These are phyloP conservation scores for Platorchestia sp. DNA, from an alignment of 1,140 invertebrate genomes.

Conservation along the genomic window DNA sequence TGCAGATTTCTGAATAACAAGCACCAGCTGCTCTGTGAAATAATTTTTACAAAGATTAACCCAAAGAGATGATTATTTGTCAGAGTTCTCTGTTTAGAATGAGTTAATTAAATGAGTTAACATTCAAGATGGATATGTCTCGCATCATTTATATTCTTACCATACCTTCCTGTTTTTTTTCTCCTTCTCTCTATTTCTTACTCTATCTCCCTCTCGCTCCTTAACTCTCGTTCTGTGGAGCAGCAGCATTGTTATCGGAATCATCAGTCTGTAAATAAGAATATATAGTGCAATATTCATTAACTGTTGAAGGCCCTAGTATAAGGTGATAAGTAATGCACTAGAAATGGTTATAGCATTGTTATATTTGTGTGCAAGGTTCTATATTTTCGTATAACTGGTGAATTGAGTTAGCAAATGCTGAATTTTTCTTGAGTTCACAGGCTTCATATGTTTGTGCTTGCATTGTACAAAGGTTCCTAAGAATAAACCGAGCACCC, in stretches of 20 bases:
- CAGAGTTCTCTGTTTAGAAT: neutral
- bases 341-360: slow-evolving; percentile 65
- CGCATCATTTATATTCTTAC: neutral
- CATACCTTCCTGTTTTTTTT: neutral
- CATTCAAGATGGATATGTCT: neutral
- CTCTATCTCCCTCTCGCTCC: neutral
- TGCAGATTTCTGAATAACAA: neutral
- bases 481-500: neutral
- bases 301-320: slow-evolving; percentile 63
- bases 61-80: neutral
- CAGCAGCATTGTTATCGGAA: slow-evolving; percentile 62
- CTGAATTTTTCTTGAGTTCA: slow-evolving; percentile 57
- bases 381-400: slow-evolving; percentile 67
- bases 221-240: slow-evolving; percentile 56
- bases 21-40: neutral
- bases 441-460: slow-evolving; percentile 66
- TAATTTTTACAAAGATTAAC: neutral
- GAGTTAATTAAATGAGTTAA: neutral
- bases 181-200: too few species aligned
- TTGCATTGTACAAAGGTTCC: slow-evolving; percentile 65
- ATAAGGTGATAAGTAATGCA: slow-evolving; percentile 61
- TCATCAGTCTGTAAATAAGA: slow-evolving; percentile 66
- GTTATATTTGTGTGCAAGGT: slow-evolving; percentile 67
- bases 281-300: slow-evolving; percentile 67
- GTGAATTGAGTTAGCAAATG: slow-evolving; percentile 61